Percentiles rank a stretch among this genome's conserved stretches.
Evolutionary conservation across 2,888 invertebrate species (phyloP).

Genomic region (Caenorhabditis zanzibari): DNA sequence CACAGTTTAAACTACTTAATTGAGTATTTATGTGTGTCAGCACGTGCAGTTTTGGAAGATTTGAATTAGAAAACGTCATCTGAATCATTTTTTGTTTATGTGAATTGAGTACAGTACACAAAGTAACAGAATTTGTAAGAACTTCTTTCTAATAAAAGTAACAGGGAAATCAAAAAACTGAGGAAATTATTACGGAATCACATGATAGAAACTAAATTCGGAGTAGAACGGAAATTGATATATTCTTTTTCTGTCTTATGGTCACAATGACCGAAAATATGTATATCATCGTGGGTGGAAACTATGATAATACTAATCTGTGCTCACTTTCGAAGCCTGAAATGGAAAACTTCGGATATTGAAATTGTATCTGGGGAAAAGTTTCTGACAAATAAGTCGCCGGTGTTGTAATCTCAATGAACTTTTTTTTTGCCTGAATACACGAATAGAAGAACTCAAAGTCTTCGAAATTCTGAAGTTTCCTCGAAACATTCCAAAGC

Average conservation of each 20-base stretch:
- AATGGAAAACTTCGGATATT: too few relatives aligned
- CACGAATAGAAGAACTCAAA: too few relatives aligned
- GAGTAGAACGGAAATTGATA: slow-evolving; percentile 19
- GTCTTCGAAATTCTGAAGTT: too few relatives aligned
- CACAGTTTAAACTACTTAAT: slow-evolving; percentile 31
- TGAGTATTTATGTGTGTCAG: slow-evolving; percentile 21
- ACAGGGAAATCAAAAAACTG: slow-evolving; percentile 4
- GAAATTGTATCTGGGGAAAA: too few relatives aligned
- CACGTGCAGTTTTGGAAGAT: slow-evolving; percentile 17
- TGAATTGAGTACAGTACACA: too few relatives aligned
- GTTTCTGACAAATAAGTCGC: too few relatives aligned
- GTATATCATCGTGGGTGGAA: not conserved
- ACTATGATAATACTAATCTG: not conserved
- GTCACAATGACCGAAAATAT: not conserved
- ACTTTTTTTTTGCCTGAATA: too few relatives aligned
- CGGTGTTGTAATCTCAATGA: too few relatives aligned
- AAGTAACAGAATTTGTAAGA: not conserved
- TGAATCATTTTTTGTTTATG: not conserved
- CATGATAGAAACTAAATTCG: slow-evolving; percentile 9
- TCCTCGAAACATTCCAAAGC: too few relatives aligned
- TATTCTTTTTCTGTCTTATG: slow-evolving; percentile 18
- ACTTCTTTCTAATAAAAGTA: not conserved
- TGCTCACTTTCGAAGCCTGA: not conserved
- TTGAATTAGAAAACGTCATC: slow-evolving; percentile 12
- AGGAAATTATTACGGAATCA: not conserved